Percentiles rank a stretch among this genome's conserved stretches.
Evolutionary conservation across 2,113 vertebrate genomes (phyloP).

Genomic region (Hippocampus mohnikei): DNA sequence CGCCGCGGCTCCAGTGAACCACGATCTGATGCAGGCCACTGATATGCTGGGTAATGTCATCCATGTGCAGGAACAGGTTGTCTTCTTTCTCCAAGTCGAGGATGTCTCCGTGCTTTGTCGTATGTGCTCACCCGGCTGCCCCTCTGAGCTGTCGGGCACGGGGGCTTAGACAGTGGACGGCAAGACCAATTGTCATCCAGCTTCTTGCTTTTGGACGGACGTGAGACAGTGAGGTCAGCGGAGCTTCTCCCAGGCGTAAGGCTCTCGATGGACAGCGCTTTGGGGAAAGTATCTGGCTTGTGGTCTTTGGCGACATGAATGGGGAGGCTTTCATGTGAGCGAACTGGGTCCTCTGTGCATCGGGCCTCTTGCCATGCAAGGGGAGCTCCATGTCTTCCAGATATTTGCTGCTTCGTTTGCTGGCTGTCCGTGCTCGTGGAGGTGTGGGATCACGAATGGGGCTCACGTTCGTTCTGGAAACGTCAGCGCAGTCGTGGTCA

Average conservation of each 20-base stretch:
- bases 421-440: slow-evolving; percentile 70
- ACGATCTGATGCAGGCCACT: too few species aligned
- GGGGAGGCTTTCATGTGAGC: slow-evolving; percentile 88
- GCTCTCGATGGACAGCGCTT: slow-evolving; percentile 95
- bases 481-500: slow-evolving; percentile 17
- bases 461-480: slow-evolving; percentile 21
- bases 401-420: slow-evolving; percentile 78
- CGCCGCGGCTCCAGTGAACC: too few species aligned
- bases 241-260: slow-evolving; percentile 72
- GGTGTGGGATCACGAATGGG: slow-evolving; percentile 53
- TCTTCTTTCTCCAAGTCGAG: too few species aligned
- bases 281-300: slow-evolving; percentile 96
- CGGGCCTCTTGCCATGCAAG: slow-evolving; percentile 62
- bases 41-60: too few species aligned
- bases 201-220: slow-evolving; percentile 17
- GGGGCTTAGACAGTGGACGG: slow-evolving; percentile 55
- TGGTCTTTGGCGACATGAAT: slow-evolving; percentile 95
- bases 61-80: too few species aligned
- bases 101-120: too few species aligned
- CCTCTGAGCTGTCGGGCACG: slow-evolving; percentile 74
- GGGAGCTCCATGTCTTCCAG: slow-evolving; percentile 86
- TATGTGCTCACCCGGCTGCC: slow-evolving; percentile 82
- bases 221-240: slow-evolving; percentile 48
- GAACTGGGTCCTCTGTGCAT: slow-evolving; percentile 72
- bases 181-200: slow-evolving; percentile 36